Percentiles rank a stretch among this genome's conserved stretches.
phyloP scores from a whole-genome alignment of 2,113 vertebrate genomes.

The Hucho hucho region DNA sequence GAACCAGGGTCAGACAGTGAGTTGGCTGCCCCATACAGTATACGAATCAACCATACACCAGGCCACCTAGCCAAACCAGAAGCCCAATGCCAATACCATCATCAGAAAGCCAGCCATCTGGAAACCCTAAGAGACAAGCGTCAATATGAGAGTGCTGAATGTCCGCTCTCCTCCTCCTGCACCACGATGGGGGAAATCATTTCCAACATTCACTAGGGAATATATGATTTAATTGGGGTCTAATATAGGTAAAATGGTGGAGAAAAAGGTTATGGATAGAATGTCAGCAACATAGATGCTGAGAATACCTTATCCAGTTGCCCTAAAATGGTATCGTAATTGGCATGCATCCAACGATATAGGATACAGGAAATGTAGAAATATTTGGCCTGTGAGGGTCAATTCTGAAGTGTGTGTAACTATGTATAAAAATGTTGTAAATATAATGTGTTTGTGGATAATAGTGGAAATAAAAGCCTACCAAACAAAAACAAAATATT shows the following conservation, averaged over 20 bases:
- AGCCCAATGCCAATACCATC: slow-evolving; percentile 1
- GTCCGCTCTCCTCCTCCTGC: slow-evolving; percentile 18
- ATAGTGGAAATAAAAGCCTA: neutral
- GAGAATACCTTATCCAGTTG: neutral
- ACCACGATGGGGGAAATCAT: slow-evolving; percentile 17
- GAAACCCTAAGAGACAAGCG: slow-evolving; percentile 14
- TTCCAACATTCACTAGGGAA: slow-evolving; percentile 31
- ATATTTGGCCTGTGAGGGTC: too few relatives aligned
- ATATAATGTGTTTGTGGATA: neutral
- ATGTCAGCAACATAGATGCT: neutral
- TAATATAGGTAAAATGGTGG: neutral
- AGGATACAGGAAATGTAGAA: too few relatives aligned
- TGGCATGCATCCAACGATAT: neutral
- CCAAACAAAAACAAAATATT: neutral
- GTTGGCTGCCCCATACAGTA: neutral
- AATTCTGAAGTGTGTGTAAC: too few relatives aligned
- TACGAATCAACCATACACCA: neutral
- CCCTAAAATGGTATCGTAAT: neutral
- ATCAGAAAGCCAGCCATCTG: neutral
- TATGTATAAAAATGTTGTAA: neutral
- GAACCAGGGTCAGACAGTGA: slow-evolving; percentile 4
- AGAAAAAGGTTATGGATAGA: neutral
- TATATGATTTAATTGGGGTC: neutral
- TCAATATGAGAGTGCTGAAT: slow-evolving; percentile 18
- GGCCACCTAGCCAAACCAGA: slow-evolving; percentile 9